Percentiles rank a stretch among this genome's conserved stretches.
These are phyloP conservation scores for Tychaedon coryphoeus DNA, from an alignment of 2,113 vertebrate species.

Conservation along the genomic window DNA sequence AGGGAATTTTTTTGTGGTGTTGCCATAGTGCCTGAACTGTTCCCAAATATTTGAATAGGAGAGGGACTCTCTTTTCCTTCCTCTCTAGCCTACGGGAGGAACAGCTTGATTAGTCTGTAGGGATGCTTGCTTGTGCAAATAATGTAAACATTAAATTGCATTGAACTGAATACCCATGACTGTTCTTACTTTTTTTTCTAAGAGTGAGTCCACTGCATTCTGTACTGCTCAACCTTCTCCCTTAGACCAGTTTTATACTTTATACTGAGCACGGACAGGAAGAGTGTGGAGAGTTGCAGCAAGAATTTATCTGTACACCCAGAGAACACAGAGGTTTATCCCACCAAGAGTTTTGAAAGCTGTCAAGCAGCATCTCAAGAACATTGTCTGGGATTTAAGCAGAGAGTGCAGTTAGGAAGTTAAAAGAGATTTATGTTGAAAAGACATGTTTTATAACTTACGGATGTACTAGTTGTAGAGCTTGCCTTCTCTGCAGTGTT, in stretches of 20 bases:
- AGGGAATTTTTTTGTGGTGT: neutral
- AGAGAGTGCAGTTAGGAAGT: neutral
- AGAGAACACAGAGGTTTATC: neutral
- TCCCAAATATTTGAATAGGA: neutral
- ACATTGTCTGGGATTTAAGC: neutral
- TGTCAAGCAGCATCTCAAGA: neutral
- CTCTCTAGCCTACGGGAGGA: neutral
- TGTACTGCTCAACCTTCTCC: neutral
- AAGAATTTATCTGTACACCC: neutral
- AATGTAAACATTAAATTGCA: neutral
- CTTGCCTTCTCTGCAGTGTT: neutral
- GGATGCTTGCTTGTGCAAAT: neutral
- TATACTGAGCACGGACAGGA: neutral
- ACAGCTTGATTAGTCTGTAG: neutral
- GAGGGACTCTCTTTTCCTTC: conserved; percentile 37
- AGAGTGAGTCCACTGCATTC: neutral
- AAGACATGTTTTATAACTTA: neutral
- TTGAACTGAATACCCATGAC: neutral
- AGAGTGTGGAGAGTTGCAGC: neutral
- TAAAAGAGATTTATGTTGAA: neutral
- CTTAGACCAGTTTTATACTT: neutral
- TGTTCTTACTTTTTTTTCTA: neutral
- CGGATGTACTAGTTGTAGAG: neutral
- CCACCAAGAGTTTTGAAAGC: neutral
- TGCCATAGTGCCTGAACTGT: neutral